Evolutionary conservation across 2,797 vertebrate species (phyloP), one percentile per base, ranked within the genome.

Genomic region (Pseudopleuronectes americanus): DNA sequence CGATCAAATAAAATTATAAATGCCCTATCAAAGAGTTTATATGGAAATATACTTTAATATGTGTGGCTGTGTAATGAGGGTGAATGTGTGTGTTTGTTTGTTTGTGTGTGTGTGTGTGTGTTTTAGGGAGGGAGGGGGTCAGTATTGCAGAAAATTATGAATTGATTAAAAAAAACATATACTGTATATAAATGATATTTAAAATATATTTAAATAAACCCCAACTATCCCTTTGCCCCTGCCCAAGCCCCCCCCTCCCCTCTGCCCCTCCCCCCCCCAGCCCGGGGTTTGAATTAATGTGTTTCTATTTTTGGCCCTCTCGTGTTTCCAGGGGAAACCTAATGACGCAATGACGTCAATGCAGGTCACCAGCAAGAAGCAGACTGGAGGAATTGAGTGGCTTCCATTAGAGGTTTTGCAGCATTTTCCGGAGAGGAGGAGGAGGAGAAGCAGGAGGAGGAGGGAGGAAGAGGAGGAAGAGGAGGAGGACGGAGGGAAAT

Each of bases 311-410:
- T 89, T 95, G 94, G 96, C 92, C 77, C 91, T 92, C 93, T 96
- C 94, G 96, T 96, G 96, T 97, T 97, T 97, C 96, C 95, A 96
- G 95, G 96, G 96, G 96, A 97, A 95, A 96, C 96, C 96, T 97
- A 96, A 96, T 97, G 96, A 97, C 96, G 96, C 96, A 97, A 95
- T 97, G 96, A 97, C 96, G 96, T 97, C 96, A 97, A 96, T 96
- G 96, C 96, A 95, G 96, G 96, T 96, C 96, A 97, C 90, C 91
- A 91, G 90, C 90, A 90, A 96, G 93, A 93, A 91, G 94, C 94
- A 94, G 96, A 95, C 95, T 95, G 93, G 95, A 94, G 95, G 96
- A 96, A 96, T 95, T 95, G 95, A 96, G 94, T 93, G 88, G 94
- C 92, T 94, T 94, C 93, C 93, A 94, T 93, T 94, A 92, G 90